Base-by-base conservation (phyloP, 1,140 invertebrate species). In the Diplogasteroides magnus region DNA sequence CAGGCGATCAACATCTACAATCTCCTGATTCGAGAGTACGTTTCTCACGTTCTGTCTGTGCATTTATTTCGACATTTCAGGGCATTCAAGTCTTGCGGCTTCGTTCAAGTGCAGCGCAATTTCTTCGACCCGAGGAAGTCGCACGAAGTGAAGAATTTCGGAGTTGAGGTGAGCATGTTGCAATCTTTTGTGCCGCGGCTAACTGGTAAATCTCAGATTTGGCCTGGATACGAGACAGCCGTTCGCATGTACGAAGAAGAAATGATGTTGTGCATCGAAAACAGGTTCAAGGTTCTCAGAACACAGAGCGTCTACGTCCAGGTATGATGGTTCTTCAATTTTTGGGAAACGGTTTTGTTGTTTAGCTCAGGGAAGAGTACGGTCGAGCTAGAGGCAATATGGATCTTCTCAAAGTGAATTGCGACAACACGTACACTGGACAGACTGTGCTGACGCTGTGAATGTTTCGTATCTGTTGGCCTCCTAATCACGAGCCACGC, bases 1-100 rank as follows among this genome's bases (percentile, higher is more conserved):
- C 70, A 72, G n/a, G 58, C 70, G 26, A 72, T 72, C 70, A 72
- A 72, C 61, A 62, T 67, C 65, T 72, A 71, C 65, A 72, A 72
- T 48, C 62, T 68, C 27, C 58, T 72, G 26, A 15, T 72, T 13
- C 64, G 70, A 31, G 31, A 65, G 61, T 63, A 15, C 13, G 29
- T 14, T 28, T 6, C 11, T 63, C 23, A 28, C 13, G 13, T 23
- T 63, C 11, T n/a, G 2, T 31, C 29, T 31, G 2, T 2, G 13
- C 29, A 63, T 48, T 11, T 48, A 11, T 2, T 63, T 28, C 19
- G n/a, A n/a, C n/a, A 28, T n/a, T 28, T 63, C 2, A 63, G 61
- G 2, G 61, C 64, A 25, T 65, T 72, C 48, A 65, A 72, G 31
- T 31, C 61, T 58, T 55, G 67, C 67, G 29, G 32, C 1, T 59